These are phyloP conservation scores for Drosophila hydei DNA, from an alignment of 1,140 invertebrate genomes.

Conservation along the genomic window DNA sequence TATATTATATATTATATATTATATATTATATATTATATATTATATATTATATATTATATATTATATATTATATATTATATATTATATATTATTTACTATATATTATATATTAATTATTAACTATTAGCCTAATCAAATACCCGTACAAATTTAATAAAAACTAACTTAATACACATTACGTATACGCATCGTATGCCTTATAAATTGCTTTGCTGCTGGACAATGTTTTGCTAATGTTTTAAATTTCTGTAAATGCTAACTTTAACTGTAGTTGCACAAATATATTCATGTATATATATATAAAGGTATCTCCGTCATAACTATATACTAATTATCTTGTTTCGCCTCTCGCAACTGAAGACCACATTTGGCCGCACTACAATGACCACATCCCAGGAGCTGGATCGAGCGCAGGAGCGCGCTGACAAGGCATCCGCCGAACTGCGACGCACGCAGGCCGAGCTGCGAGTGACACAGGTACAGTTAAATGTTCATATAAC, in stretches of 20 bases:
- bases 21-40: too few species aligned
- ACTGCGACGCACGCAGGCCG: slow-evolving; percentile 92
- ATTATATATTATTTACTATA: too few species aligned
- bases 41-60: too few species aligned
- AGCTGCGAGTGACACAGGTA: slow-evolving; percentile 91
- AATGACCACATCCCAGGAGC: slow-evolving; percentile 89
- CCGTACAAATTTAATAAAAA: slow-evolving; percentile 1
- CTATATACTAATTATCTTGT: slow-evolving; percentile 57
- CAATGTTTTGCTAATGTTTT: slow-evolving; percentile 29
- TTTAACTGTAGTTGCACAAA: slow-evolving; percentile 18
- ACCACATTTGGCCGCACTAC: slow-evolving; percentile 91
- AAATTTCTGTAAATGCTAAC: slow-evolving; percentile 19
- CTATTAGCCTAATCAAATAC: not conserved
- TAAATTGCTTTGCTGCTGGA: slow-evolving; percentile 46
- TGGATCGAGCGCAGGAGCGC: slow-evolving; percentile 93
- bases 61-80: not conserved
- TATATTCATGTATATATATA: not conserved
- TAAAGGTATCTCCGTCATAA: slow-evolving; percentile 3
- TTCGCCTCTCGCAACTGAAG: slow-evolving; percentile 79
- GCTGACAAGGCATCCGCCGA: slow-evolving; percentile 93
- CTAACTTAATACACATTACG: slow-evolving; percentile 21
- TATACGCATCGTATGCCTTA: slow-evolving; percentile 42
- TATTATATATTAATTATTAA: not conserved
- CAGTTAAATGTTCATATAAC: slow-evolving; percentile 18
- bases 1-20: too few species aligned